Evolutionary conservation across 2,888 invertebrate genomes (phyloP).

Genomic region (Strigamia crassipes): DNA sequence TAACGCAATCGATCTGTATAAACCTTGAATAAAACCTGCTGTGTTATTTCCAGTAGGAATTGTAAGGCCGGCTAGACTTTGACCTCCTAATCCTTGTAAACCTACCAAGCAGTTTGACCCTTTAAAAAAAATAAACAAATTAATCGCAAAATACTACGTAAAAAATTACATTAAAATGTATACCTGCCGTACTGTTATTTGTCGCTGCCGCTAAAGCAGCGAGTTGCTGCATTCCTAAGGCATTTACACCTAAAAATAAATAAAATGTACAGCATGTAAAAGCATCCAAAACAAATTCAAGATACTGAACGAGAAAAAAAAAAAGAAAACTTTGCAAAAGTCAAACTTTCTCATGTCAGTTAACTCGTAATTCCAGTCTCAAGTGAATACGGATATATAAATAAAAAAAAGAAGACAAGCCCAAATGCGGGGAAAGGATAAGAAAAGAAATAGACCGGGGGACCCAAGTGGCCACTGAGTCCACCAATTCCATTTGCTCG

Average conservation of each 20-base stretch:
- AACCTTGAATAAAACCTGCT: slow-evolving; percentile 43
- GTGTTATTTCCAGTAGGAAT: slow-evolving; percentile 50
- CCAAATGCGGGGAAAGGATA: slow-evolving; percentile 19
- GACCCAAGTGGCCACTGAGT: slow-evolving; percentile 39
- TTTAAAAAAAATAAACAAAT: slow-evolving; percentile 50
- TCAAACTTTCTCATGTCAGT: slow-evolving; percentile 1
- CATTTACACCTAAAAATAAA: slow-evolving; percentile 56
- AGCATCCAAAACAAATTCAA: not conserved
- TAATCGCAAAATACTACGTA: not conserved
- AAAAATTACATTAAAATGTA: not conserved
- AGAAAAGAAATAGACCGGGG: not conserved
- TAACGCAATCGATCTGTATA: not conserved
- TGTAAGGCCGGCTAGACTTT: slow-evolving; percentile 56
- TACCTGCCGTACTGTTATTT: slow-evolving; percentile 53
- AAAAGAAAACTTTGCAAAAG: not conserved
- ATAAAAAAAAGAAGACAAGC: not conserved
- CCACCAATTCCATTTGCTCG: slow-evolving; percentile 36
- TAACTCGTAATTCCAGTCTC: not conserved
- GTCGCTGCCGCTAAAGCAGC: slow-evolving; percentile 56
- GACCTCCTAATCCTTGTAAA: slow-evolving; percentile 55
- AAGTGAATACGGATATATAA: not conserved
- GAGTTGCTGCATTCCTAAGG: slow-evolving; percentile 60
- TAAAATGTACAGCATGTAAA: not conserved
- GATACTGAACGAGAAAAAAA: not conserved
- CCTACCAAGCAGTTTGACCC: slow-evolving; percentile 58